Percentiles rank a stretch among this genome's conserved stretches.
Conservation (phyloP, 2,113 vertebrate species). For the Pogonocichla stellata region DNA sequence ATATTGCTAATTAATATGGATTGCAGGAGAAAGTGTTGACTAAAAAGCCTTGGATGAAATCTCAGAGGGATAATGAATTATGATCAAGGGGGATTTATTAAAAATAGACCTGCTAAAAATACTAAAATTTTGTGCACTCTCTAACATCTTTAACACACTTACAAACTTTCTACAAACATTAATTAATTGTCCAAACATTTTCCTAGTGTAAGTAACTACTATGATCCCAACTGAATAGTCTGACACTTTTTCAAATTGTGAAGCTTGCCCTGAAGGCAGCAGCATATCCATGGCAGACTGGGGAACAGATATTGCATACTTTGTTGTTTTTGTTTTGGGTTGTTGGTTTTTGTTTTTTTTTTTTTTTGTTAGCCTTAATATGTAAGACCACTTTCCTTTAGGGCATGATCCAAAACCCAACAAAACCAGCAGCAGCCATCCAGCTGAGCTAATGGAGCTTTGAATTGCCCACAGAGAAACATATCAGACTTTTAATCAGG, state of each 20-base stretch:
- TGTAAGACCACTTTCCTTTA: not conserved
- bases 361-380: not conserved
- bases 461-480: not conserved
- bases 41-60: constrained; percentile 61
- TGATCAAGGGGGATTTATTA: constrained; percentile 58
- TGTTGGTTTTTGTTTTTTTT: not conserved
- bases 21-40: constrained; percentile 53
- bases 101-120: constrained; percentile 57
- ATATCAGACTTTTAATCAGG: not conserved
- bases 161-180: not conserved
- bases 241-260: not conserved
- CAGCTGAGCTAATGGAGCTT: not conserved
- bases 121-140: not conserved
- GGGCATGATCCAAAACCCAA: not conserved
- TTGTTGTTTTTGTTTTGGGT: not conserved
- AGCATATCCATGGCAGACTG: not conserved
- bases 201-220: not conserved
- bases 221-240: not conserved
- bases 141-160: not conserved
- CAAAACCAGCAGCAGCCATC: not conserved
- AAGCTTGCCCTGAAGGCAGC: not conserved
- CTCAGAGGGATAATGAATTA: constrained; percentile 54
- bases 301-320: not conserved
- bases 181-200: constrained; percentile 6
- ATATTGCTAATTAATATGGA: constrained; percentile 66